Percentiles rank a stretch among this genome's conserved stretches.
phyloP scores from a whole-genome alignment of 2,797 vertebrate genomes.

The Chelon auratus region DNA sequence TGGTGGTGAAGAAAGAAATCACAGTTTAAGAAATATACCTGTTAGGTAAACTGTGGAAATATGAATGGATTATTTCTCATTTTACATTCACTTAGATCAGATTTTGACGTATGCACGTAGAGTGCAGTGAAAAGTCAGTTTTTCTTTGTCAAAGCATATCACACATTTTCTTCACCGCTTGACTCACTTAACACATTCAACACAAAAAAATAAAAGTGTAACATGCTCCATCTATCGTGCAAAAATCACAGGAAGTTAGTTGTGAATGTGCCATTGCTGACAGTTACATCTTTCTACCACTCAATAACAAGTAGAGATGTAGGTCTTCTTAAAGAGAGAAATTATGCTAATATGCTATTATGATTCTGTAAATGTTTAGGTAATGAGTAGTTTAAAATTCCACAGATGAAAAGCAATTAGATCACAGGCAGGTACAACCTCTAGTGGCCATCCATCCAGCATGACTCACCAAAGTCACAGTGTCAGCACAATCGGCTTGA shows the following conservation, averaged over 20 bases:
- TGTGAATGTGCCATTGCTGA: neutral
- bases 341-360: neutral
- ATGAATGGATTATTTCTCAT: neutral
- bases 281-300: neutral
- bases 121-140: neutral
- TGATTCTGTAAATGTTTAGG: neutral
- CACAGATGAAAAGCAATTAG: neutral
- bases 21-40: neutral
- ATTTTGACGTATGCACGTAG: neutral
- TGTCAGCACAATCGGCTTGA: neutral
- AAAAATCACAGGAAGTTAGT: conserved; percentile 34
- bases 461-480: conserved; percentile 21
- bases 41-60: neutral
- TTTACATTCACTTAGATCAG: neutral
- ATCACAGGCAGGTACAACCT: conserved; percentile 3
- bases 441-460: neutral
- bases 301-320: neutral
- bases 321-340: neutral
- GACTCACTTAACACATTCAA: neutral
- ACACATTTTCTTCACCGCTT: neutral
- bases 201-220: conserved; percentile 9
- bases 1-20: conserved; percentile 1
- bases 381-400: too few relatives aligned
- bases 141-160: neutral
- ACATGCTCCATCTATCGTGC: neutral